phyloP scores from a whole-genome alignment of 2,888 invertebrate species.

The Linnaemya tessellans region DNA sequence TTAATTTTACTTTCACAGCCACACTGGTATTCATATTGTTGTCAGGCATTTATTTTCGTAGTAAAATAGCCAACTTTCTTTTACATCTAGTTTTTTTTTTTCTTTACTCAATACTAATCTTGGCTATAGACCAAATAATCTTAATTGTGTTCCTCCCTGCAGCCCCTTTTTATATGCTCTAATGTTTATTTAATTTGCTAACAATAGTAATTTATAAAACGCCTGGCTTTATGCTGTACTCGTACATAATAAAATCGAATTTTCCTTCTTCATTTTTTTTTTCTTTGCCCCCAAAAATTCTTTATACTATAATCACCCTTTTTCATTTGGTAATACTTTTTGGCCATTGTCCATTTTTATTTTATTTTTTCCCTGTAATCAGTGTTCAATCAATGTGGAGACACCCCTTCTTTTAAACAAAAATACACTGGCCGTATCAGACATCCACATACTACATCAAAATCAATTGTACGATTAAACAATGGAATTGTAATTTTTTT shows the following conservation, averaged over 20 bases:
- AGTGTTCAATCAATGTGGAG: slow-evolving; percentile 63
- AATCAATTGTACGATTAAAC: slow-evolving; percentile 69
- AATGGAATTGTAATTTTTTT: slow-evolving; percentile 69
- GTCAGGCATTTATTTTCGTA: neutral
- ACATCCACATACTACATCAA: slow-evolving; percentile 35
- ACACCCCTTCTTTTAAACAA: slow-evolving; percentile 44
- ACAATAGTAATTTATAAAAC: slow-evolving; percentile 47
- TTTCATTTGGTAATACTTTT: slow-evolving; percentile 14
- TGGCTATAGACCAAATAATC: neutral
- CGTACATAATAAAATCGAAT: no score
- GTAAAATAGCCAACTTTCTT: neutral
- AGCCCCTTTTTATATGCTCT: neutral
- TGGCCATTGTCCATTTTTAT: slow-evolving; percentile 42
- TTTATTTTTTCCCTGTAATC: slow-evolving; percentile 63
- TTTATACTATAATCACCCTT: slow-evolving; percentile 31
- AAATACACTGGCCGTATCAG: slow-evolving; percentile 11
- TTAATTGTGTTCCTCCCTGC: neutral
- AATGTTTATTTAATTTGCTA: slow-evolving; percentile 59
- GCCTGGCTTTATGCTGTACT: slow-evolving; percentile 15
- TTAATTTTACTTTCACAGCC: no score
- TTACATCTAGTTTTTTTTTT: neutral
- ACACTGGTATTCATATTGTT: no score
- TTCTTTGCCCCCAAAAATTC: neutral
- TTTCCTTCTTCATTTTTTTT: slow-evolving; percentile 10
- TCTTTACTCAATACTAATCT: neutral